Base-by-base conservation (phyloP, 2,113 vertebrate species). In the Anarhynchus alexandrinus region DNA sequence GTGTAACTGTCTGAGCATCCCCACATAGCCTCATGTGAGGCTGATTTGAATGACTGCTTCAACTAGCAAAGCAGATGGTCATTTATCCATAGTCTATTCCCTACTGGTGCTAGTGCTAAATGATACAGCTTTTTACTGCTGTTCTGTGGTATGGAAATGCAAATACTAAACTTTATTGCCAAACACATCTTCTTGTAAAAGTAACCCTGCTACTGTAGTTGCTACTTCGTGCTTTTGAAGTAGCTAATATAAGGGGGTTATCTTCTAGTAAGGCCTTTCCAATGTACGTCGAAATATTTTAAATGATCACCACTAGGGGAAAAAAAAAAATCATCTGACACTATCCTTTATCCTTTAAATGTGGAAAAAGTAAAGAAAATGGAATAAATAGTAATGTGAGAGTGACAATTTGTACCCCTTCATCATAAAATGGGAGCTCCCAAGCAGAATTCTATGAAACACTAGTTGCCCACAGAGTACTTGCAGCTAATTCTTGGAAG, bases 401-500 rank as follows among this genome's bases (percentile, higher is more conserved):
- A 78, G 59, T 36, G 23, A 86, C 61, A 82, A 15, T 78, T 88
- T 64, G 54, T 95, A 79, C 70, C 42, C 30, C 38, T 23, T 57
- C 9, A 3, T 36, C 64, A 85, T 52, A 91, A 94, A 82, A 91
- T 58, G 32, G 23, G 55, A 94, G 81, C 12, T 92, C 71, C 49
- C 43, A 78, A 64, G 65, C 47, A 92, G 85, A 92, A 81, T 88
- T 94, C 84, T 85, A 0, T 82, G 92, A 82, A 94, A 82, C 49
- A 49, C 49, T 78, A 82, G 38, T 94, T 91, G 81, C 71, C 85
- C 69, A 77, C 43, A 59, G 29, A 91, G 72, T 84, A 93, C 88
- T 95, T 82, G 83, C 55, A 93, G 86, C 69, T 94, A 93, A 85
- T 96, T 97, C 95, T 92, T 93, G 92, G 96, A 97, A 96, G 92